Evolutionary conservation across 1,140 invertebrate genomes (phyloP), one percentile per base, ranked within the genome.

Genomic region (Drosophila parvula): DNA sequence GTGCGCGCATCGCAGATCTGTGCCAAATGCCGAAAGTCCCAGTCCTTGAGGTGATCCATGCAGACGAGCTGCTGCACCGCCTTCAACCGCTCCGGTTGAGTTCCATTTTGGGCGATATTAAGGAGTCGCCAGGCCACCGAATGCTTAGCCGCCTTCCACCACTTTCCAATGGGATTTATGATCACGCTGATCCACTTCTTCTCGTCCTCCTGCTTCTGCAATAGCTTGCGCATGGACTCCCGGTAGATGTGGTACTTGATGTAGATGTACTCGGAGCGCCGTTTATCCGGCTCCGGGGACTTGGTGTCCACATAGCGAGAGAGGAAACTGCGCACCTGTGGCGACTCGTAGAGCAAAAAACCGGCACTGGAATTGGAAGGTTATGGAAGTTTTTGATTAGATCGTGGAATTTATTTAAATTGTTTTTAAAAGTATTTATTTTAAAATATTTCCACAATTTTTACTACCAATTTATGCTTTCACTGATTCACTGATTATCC

Each of bases 1-100:
- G 94, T 95, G 83, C 92, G 93, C 32, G 94, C 92, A 92, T 95
- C 94, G 69, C 94, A 93, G 82, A 94, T 94, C 90, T 95, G 95
- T 5, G 95, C 94, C 62, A 95, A 92, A 60, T 94, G 93, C 27
- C 91, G 90, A 91, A 93, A 95, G 55, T 95, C 94, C 94, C 94
- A 95, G 70, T 94, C 93, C 78, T 92, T 92, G 0, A 92, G 73
- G 48, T 92, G 91, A 78, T 92, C 91, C 69, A 92, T 92, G 57
- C 82, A 85, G 3, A 92, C 90, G 9, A 94, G 74, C 51, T 92
- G 89, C 45, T 91, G 86, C 4, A 93, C 78, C 7, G 93, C 93
- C 60, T 93, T 93, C 5, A 91, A 70, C 7, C 93, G 88, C 40
- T 92, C 82, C 63, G 89, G 75, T 50, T 86, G 75, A 32, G 88